Percentiles rank a stretch among this genome's conserved stretches.
Evolutionary conservation across 1,140 invertebrate genomes (phyloP).

Genomic region (Pseudomyrmex gracilis): DNA sequence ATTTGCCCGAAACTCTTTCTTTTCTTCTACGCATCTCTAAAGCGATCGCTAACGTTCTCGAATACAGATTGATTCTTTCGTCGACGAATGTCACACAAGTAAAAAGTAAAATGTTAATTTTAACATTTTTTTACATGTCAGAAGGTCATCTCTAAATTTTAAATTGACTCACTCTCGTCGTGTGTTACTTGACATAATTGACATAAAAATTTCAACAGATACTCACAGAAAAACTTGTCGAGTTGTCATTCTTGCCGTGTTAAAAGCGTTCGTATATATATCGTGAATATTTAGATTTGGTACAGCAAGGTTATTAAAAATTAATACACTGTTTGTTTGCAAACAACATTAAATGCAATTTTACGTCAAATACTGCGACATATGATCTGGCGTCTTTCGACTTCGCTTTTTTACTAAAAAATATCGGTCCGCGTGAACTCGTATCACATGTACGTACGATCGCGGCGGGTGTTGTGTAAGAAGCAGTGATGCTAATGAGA

Average conservation of each 20-base stretch:
- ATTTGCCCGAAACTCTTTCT: no score
- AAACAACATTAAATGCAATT: not conserved
- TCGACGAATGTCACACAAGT: no score
- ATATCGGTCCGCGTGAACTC: not conserved
- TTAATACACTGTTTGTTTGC: not conserved
- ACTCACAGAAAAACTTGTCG: conserved; percentile 42
- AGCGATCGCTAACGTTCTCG: no score
- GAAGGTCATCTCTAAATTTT: no score
- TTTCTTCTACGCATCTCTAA: no score
- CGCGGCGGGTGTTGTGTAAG: conserved; percentile 14
- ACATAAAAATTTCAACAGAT: conserved; percentile 15
- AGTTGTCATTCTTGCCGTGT: not conserved
- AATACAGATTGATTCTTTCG: no score
- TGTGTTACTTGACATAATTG: no score
- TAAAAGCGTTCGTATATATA: not conserved
- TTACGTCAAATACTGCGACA: not conserved
- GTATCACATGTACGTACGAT: not conserved
- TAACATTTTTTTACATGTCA: no score
- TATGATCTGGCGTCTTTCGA: not conserved
- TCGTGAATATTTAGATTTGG: no score
- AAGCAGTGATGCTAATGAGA: conserved; percentile 56
- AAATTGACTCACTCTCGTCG: no score
- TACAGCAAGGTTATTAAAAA: no score
- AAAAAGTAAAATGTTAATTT: no score
- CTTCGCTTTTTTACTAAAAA: conserved; percentile 5